Evolutionary conservation across 2,888 invertebrate species (phyloP), one percentile per base, ranked within the genome.

Genomic region (Panorpa germanica): DNA sequence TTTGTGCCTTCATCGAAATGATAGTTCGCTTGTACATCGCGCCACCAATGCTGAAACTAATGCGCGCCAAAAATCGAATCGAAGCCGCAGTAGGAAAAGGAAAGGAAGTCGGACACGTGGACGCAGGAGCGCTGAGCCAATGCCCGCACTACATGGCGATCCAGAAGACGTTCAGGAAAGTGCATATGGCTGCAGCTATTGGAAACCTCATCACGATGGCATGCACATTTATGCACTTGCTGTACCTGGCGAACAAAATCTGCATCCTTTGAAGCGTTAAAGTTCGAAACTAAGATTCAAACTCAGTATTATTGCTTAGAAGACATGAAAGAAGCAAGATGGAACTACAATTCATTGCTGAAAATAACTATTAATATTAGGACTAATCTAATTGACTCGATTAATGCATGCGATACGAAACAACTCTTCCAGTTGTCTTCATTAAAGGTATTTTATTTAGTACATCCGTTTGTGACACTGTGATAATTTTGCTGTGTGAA

Each of bases 71-170:
- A 47, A 76, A 70, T 10, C 63, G 63, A 39, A 68, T 82, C 47
- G 85, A 85, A 48, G 65, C 63, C 28, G 65, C 70, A 1, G 71
- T 74, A 4, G 82, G 82, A 14, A 68, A 76, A 29, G 83, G 83
- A 2, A 65, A 70, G 43, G 83, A 83, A 58, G 53, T 85, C 34
- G 85, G 83, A 24, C 63, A 64, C 43, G 64, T 78, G 41, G 58
- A 74, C 24, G 61, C 74, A 16, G 77, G 80, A 30, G 64, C 68
- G 39, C 55, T 85, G 15, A 64, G 70, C 11, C 65, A 74, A 45
- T 82, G 82, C 46, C 78, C 81, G 1, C 74, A 77, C 47, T 86
- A 85, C 55, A 58, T 77, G 40, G 67, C 67, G 43, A 65, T 82
- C 10, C 68, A 83, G 45, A 65, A 61, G 39, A 59, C 66, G 17